phyloP scores from a whole-genome alignment of 1,140 invertebrate genomes.

The Hyles vespertilio region DNA sequence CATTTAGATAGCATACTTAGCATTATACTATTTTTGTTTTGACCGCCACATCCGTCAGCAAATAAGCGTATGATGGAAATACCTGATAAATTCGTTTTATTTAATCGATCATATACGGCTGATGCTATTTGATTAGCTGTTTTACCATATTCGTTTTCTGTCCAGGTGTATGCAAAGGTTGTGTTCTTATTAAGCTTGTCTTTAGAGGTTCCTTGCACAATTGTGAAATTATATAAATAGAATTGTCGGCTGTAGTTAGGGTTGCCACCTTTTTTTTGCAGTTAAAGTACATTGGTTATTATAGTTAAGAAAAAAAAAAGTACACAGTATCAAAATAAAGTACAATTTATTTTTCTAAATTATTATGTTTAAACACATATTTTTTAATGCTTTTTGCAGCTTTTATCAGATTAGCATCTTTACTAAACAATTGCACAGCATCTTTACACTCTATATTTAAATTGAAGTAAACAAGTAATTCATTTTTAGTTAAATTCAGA shows the following conservation, averaged over 20 bases:
- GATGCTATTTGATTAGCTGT: conserved; percentile 14
- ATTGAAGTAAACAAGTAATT: conserved; percentile 19
- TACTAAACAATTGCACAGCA: conserved; percentile 13
- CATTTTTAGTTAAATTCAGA: conserved; percentile 18
- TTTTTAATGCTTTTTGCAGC: conserved; percentile 2
- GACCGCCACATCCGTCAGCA: conserved; percentile 10
- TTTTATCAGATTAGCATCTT: conserved; percentile 9
- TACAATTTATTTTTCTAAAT: too few relatives aligned
- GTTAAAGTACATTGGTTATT: too few relatives aligned
- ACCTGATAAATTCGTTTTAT: neutral
- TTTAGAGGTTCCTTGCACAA: conserved; percentile 26
- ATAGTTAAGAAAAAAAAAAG: conserved; percentile 1
- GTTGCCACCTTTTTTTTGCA: too few relatives aligned
- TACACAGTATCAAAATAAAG: too few relatives aligned
- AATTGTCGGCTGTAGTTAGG: conserved; percentile 28
- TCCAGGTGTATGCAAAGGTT: conserved; percentile 20
- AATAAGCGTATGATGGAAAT: conserved; percentile 5
- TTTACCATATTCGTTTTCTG: conserved; percentile 13
- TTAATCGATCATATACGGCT: conserved; percentile 10
- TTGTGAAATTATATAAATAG: conserved; percentile 30
- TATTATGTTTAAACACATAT: neutral
- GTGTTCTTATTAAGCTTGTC: conserved; percentile 28
- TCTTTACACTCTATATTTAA: conserved; percentile 15
- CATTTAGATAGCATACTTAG: conserved; percentile 6
- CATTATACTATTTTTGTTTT: conserved; percentile 14